Evolutionary conservation across 2,113 vertebrate species (phyloP).

Genomic region (Malaclemys terrapin): DNA sequence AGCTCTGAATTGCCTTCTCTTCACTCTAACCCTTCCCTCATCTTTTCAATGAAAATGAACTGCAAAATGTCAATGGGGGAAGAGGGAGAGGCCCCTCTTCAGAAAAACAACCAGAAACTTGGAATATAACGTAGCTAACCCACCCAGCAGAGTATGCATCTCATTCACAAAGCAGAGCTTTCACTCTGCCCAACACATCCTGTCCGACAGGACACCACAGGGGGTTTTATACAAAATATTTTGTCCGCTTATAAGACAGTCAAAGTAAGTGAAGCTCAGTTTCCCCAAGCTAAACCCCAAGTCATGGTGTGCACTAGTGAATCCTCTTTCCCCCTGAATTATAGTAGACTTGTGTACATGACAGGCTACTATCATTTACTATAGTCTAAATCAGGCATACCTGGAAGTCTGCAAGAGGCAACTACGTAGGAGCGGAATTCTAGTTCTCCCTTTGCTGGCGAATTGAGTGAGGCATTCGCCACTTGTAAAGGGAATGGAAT

Average conservation of each 20-base stretch:
- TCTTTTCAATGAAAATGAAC: too few species aligned
- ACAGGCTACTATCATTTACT: not conserved
- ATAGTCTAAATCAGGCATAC: not conserved
- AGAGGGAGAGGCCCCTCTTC: too few species aligned
- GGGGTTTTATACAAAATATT: not conserved
- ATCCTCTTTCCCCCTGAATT: not conserved
- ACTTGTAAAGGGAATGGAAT: not conserved
- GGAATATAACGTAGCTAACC: not conserved
- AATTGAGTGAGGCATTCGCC: not conserved
- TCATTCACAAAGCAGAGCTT: not conserved
- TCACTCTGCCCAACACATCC: not conserved
- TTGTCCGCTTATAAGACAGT: rapidly evolving
- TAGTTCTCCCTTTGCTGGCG: rapidly evolving
- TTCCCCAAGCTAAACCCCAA: not conserved
- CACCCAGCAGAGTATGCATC: not conserved
- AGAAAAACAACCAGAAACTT: not conserved
- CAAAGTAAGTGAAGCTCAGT: rapidly evolving
- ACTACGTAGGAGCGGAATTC: rapidly evolving
- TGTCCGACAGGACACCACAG: not conserved
- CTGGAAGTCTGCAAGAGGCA: not conserved
- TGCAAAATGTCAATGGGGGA: too few species aligned
- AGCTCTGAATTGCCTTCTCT: not conserved
- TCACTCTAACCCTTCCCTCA: not conserved
- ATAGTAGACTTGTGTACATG: rapidly evolving
- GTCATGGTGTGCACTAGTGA: not conserved